Conservation (phyloP, 2,797 vertebrate species). For the Orientallactaga sibirica region DNA sequence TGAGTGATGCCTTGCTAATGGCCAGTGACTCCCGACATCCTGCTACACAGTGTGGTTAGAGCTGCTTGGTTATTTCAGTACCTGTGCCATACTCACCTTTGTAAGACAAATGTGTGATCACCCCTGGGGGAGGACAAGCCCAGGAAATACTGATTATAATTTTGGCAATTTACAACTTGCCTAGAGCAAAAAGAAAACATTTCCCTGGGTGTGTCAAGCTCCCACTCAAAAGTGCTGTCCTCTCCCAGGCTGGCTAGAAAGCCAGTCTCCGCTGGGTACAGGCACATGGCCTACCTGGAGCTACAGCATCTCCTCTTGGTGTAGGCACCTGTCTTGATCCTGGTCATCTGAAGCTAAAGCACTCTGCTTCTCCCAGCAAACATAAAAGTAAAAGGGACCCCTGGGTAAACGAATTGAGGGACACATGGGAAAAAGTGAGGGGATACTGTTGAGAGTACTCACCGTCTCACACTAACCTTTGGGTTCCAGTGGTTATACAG, state of each 20-base stretch:
- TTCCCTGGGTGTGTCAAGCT: background rate
- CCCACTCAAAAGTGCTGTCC: background rate
- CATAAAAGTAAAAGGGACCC: background rate
- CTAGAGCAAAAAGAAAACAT: background rate
- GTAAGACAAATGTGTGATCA: background rate
- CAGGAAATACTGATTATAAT: background rate
- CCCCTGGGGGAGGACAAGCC: background rate
- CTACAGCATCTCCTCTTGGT: background rate
- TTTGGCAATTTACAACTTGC: background rate
- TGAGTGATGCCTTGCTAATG: conserved; percentile 67
- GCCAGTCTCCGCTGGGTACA: background rate
- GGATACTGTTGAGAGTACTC: too few relatives aligned
- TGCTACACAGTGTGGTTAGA: background rate
- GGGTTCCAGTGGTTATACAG: background rate
- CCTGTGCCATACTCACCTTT: background rate
- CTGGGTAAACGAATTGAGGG: background rate
- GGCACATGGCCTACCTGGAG: background rate
- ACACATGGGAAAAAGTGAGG: background rate
- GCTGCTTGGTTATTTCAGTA: background rate
- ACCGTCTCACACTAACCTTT: background rate
- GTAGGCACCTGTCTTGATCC: background rate
- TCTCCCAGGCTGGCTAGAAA: background rate
- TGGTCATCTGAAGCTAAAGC: background rate
- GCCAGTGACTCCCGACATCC: conserved; percentile 24
- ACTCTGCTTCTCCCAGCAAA: background rate